Conservation (phyloP, 1,140 invertebrate genomes). For the Conus ventricosus region DNA sequence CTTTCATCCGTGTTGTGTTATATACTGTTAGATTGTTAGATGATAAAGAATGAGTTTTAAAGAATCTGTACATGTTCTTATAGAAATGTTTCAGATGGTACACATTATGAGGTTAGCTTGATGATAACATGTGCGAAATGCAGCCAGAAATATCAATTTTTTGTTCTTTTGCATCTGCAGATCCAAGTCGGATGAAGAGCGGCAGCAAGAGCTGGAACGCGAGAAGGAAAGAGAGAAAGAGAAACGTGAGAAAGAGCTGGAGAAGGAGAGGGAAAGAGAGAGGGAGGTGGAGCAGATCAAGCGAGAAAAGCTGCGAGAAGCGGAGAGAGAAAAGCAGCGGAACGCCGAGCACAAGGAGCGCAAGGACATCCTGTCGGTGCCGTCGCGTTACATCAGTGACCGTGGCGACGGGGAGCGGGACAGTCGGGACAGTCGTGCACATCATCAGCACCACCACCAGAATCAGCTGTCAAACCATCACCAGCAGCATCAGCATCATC, state of each 20-base stretch:
- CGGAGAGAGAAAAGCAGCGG: constrained; percentile 49
- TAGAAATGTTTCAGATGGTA: too few species aligned
- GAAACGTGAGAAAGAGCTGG: constrained; percentile 56
- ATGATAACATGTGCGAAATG: too few species aligned
- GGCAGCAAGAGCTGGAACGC: constrained; percentile 56
- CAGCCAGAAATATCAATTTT: too few species aligned
- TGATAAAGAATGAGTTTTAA: too few species aligned
- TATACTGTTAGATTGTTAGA: too few species aligned
- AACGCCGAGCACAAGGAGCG: constrained; percentile 10
- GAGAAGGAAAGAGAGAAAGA: constrained; percentile 47
- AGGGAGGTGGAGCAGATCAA: constrained; percentile 57
- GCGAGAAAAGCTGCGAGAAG: constrained; percentile 49
- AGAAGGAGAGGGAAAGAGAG: constrained; percentile 53
- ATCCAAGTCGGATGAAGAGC: constrained; percentile 63
- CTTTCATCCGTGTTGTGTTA: too few species aligned
- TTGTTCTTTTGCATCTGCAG: constrained; percentile 33
- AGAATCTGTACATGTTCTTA: too few species aligned
- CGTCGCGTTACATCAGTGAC: constrained; percentile 21
- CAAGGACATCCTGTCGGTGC: constrained; percentile 28
- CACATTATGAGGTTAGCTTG: too few species aligned
- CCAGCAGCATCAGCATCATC: neutral
- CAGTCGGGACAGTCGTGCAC: neutral
- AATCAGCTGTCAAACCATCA: too few species aligned
- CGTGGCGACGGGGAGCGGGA: constrained; percentile 3
- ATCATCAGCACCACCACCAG: neutral